These are phyloP conservation scores for Microtus obscurus DNA, from an alignment of 2,797 vertebrate species.

Conservation along the genomic window DNA sequence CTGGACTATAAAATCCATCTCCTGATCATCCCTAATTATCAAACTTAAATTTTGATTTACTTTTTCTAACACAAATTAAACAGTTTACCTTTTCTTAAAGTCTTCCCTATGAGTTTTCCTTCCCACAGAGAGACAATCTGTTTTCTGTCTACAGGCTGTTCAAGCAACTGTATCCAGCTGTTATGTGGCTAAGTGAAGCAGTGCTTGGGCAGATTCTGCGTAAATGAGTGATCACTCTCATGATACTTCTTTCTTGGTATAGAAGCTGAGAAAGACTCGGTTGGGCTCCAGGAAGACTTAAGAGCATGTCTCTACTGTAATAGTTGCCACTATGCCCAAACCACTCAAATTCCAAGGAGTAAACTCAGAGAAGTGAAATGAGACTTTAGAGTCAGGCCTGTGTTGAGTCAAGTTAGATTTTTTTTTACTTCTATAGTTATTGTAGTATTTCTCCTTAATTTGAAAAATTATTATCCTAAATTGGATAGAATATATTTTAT, in stretches of 20 bases:
- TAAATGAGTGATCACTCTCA: conserved; percentile 16
- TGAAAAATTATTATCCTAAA: conserved; percentile 22
- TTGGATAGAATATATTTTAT: background rate
- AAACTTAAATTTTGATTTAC: conserved; percentile 36
- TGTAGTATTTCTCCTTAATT: conserved; percentile 33
- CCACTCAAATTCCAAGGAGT: background rate
- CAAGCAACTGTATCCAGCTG: conserved; percentile 60
- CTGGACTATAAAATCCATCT: conserved; percentile 35
- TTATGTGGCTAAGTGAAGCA: conserved; percentile 36
- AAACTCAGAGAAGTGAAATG: conserved; percentile 30
- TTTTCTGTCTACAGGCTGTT: conserved; percentile 46
- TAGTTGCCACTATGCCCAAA: background rate
- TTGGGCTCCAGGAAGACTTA: conserved; percentile 1
- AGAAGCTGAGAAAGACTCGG: background rate
- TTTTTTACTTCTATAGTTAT: conserved; percentile 3
- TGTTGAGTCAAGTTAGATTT: conserved; percentile 6
- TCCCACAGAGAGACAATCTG: conserved; percentile 60
- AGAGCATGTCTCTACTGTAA: background rate
- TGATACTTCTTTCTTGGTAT: conserved; percentile 5
- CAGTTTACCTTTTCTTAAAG: conserved; percentile 55
- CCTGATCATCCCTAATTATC: conserved; percentile 45
- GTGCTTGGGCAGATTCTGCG: background rate
- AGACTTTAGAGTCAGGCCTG: background rate
- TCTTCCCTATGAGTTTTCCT: conserved; percentile 35
- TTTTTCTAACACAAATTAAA: conserved; percentile 65